Base-by-base conservation (phyloP, 1,140 invertebrate genomes). In the Bombus pyrosoma region DNA sequence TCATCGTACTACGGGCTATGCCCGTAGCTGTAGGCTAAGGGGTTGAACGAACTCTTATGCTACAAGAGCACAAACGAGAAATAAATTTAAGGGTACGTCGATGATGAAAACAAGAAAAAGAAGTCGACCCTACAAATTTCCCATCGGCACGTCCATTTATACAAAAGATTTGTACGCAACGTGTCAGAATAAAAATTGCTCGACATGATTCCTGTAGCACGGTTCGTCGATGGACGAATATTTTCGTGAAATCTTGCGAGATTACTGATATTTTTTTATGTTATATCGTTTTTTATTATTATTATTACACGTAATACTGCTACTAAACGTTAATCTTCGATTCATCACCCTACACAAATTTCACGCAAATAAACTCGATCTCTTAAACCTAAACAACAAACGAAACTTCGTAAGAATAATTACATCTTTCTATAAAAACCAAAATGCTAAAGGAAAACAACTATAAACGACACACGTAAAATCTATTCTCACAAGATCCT, bases 351-450 rank as follows among this genome's bases (percentile, higher is more conserved):
- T 47, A 69, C n/a, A 8, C 5, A 43, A 66, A 6, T 73, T 41
- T 62, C 13, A 25, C 10, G 47, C 18, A 15, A 10, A 32, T 37
- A 82, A 62, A 53, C 32, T 41, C 39, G 6, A 81, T 74, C 37
- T 66, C 22, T 82, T 74, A 74, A 41, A 47, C 8, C n/a, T 64
- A 62, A 37, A 62, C 13, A 62, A 62, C 22, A 75, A 53, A 75
- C n/a, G 22, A 59, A 62, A 37, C 18, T 53, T 53, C 47, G 0
- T 53, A 53, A 53, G 18, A 22, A 22, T 22, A 22, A 22, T 53
- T 53, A 53, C 18, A 53, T 22, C 59, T 13, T 13, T 39, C 15
- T 57, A 41, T 22, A 32, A 81, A 72, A 72, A n/a, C 15, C 47
- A 53, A 53, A 22, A 22, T 53, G n/a, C 13, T 18, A 1, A 25